Percentiles rank a stretch among this genome's conserved stretches.
phyloP scores from a whole-genome alignment of 1,140 invertebrate genomes.

The Drosophila neocordata region DNA sequence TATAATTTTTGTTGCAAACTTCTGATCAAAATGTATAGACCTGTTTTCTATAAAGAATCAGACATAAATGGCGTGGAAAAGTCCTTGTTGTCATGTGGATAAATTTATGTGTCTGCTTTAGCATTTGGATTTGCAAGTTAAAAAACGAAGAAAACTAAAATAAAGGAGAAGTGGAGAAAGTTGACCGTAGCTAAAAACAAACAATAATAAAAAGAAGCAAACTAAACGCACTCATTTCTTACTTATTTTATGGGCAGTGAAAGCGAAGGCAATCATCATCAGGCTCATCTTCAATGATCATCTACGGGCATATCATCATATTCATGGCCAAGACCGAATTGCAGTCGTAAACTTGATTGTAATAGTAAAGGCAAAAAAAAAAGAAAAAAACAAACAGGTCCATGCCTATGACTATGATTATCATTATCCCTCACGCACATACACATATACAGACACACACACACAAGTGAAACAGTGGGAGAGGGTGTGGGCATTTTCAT shows the following conservation, averaged over 20 bases:
- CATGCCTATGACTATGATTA: constrained; percentile 37
- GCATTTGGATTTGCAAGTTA: constrained; percentile 2
- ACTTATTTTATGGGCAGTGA: constrained; percentile 33
- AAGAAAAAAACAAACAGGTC: constrained; percentile 22
- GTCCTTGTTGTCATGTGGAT: not conserved
- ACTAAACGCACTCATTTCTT: constrained; percentile 15
- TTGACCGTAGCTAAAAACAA: not conserved
- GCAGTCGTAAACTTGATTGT: constrained; percentile 79
- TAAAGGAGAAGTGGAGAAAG: not conserved
- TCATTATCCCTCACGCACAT: constrained; percentile 36
- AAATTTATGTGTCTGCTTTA: constrained; percentile 25
- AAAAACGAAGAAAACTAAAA: not conserved
- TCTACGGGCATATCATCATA: constrained; percentile 54
- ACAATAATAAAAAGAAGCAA: not conserved
- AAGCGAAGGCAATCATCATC: constrained; percentile 60
- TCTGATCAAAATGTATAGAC: not conserved
- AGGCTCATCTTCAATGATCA: constrained; percentile 38
- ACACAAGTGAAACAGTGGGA: no score
- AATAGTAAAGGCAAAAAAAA: constrained; percentile 52
- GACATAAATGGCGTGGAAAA: constrained; percentile 21
- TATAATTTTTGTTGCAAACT: not conserved
- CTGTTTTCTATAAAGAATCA: not conserved
- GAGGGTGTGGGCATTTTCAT: constrained; percentile 54
- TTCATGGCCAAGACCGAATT: constrained; percentile 70
- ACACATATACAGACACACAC: not conserved